These are phyloP conservation scores for Solen grandis DNA, from an alignment of 1,140 invertebrate species.

Conservation along the genomic window DNA sequence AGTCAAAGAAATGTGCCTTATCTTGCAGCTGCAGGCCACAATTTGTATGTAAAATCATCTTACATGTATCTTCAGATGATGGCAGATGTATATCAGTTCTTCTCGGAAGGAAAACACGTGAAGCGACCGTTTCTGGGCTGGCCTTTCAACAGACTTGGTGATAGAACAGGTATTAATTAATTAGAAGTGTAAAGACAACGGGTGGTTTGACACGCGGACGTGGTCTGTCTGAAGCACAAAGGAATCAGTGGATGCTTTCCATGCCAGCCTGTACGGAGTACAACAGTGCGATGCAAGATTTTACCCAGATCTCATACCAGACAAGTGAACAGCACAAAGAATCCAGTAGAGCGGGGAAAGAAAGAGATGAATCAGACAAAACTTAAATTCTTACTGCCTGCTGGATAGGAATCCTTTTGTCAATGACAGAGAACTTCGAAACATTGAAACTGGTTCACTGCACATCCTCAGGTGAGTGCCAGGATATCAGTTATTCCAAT, in stretches of 20 bases:
- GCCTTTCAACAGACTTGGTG: constrained; percentile 40
- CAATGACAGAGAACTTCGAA: too few species aligned
- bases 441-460: too few species aligned
- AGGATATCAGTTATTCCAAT: too few species aligned
- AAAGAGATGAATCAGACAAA: too few species aligned
- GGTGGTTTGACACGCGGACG: constrained; percentile 26
- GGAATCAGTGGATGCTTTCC: not conserved
- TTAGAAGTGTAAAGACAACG: constrained; percentile 14
- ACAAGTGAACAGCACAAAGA: too few species aligned
- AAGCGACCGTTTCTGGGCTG: constrained; percentile 40
- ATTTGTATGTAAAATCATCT: constrained; percentile 81
- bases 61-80: constrained; percentile 81
- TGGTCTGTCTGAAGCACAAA: constrained; percentile 34
- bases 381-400: too few species aligned
- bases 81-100: constrained; percentile 67
- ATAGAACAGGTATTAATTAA: constrained; percentile 48
- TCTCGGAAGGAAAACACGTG: constrained; percentile 46
- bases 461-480: too few species aligned
- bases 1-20: too few species aligned
- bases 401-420: too few species aligned
- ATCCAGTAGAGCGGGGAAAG: too few species aligned
- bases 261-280: constrained; percentile 6
- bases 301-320: not conserved
- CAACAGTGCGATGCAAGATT: constrained; percentile 31
- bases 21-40: constrained; percentile 80